Evolutionary conservation across 2,888 invertebrate genomes (phyloP).

Genomic region (Gastrophysa polygoni): DNA sequence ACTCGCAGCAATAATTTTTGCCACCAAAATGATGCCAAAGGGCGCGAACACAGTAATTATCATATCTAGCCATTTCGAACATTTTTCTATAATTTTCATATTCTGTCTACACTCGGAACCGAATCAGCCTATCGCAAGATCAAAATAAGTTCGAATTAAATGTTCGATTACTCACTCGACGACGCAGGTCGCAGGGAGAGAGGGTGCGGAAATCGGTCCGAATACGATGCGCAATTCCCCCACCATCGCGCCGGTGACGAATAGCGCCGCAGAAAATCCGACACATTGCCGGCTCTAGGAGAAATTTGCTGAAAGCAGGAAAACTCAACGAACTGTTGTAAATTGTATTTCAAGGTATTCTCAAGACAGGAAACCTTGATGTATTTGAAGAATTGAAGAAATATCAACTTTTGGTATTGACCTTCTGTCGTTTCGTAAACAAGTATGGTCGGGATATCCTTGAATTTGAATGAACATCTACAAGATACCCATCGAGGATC

Average conservation of each 20-base stretch:
- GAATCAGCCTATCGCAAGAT: conserved; percentile 7
- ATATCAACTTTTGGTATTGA: no score
- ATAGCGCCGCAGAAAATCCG: conserved; percentile 15
- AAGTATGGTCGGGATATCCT: no score
- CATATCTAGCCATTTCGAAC: not conserved
- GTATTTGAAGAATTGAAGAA: no score
- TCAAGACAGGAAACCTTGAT: no score
- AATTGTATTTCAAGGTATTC: no score
- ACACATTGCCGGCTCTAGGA: not conserved
- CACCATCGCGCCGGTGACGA: conserved; percentile 42
- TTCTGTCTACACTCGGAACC: not conserved
- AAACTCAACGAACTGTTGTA: not conserved
- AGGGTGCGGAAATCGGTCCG: conserved; percentile 45
- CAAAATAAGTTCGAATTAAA: conserved; percentile 2
- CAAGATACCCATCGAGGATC: no score
- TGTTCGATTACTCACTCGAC: conserved; percentile 35
- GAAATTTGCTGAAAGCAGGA: not conserved
- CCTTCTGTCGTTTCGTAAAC: no score
- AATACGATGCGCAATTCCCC: conserved; percentile 59
- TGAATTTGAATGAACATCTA: no score
- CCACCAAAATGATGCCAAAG: not conserved
- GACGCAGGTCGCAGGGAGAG: conserved; percentile 34
- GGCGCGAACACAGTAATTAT: not conserved
- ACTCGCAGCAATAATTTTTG: not conserved
- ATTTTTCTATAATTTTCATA: not conserved